A percentile compares a stretch with the other conserved stretches of the same genome.
Conservation (phyloP, 2,113 vertebrate genomes). For the Ia io region DNA sequence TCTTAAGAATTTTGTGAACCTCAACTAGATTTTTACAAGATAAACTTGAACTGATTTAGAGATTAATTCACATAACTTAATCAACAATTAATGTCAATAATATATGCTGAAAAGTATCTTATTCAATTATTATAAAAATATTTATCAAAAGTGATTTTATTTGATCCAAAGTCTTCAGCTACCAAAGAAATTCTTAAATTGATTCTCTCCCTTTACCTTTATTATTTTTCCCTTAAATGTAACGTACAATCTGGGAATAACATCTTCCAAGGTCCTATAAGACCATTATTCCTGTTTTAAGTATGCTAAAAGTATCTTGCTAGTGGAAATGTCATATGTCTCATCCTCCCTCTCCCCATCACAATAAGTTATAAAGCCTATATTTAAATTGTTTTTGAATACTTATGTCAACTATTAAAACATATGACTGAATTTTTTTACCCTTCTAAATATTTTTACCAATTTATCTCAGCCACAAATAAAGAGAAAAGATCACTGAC, state of each 20-base stretch:
- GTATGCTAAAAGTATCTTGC: not conserved
- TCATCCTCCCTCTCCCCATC: not conserved
- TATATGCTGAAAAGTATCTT: not conserved
- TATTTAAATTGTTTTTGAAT: constrained; percentile 23
- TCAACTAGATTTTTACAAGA: constrained; percentile 27
- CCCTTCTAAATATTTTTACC: not conserved
- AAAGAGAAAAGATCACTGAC: constrained; percentile 14
- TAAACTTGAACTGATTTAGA: constrained; percentile 4
- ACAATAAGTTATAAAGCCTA: not conserved
- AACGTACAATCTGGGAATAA: not conserved
- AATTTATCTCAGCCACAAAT: not conserved
- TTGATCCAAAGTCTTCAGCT: constrained; percentile 37
- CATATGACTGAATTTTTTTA: not conserved
- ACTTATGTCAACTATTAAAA: not conserved
- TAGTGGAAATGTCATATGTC: not conserved
- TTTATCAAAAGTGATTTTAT: constrained; percentile 20
- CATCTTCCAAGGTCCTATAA: not conserved
- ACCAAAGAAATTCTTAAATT: not conserved
- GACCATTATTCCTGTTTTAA: not conserved
- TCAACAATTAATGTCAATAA: not conserved
- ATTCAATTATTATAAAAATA: constrained; percentile 2
- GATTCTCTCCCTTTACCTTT: not conserved
- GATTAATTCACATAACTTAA: constrained; percentile 6
- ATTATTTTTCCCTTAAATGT: not conserved
- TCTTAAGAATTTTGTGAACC: constrained; percentile 11